Percentiles rank a stretch among this genome's conserved stretches.
Evolutionary conservation across 1,140 invertebrate genomes (phyloP).

Genomic region (Dendroctonus ponderosae): DNA sequence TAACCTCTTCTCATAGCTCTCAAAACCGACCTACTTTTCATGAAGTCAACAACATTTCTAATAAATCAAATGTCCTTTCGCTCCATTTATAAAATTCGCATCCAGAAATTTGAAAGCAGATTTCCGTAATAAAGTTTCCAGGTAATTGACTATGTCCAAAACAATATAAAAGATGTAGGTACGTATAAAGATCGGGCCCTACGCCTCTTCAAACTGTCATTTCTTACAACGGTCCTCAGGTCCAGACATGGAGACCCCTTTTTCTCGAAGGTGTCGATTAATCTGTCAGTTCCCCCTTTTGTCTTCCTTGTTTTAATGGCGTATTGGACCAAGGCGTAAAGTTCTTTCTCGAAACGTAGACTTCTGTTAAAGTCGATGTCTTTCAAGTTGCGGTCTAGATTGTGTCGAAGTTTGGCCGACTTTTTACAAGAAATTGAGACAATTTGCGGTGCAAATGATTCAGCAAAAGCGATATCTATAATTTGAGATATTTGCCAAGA

Average conservation of each 20-base stretch:
- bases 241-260: slow-evolving; percentile 2
- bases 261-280: slow-evolving; percentile 19
- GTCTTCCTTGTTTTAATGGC: slow-evolving; percentile 12
- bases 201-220: slow-evolving; percentile 7
- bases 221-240: slow-evolving; percentile 5
- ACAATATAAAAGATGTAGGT: too few species aligned
- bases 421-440: not conserved
- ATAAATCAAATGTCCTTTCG: too few species aligned
- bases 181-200: not conserved
- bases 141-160: too few species aligned
- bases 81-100: too few species aligned
- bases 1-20: too few species aligned
- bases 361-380: slow-evolving; percentile 1
- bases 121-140: too few species aligned
- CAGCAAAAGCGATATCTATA: too few species aligned
- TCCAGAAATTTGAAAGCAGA: too few species aligned
- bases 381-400: not conserved
- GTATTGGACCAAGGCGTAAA: slow-evolving; percentile 2
- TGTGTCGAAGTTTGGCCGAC: not conserved
- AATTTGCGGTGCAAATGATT: not conserved
- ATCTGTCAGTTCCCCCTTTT: slow-evolving; percentile 14
- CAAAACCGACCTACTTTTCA: too few species aligned
- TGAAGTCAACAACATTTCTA: too few species aligned
- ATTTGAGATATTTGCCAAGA: too few species aligned
- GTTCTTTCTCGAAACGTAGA: slow-evolving; percentile 1